phyloP scores from a whole-genome alignment of 2,888 invertebrate species.

The Drosophila helvetica region DNA sequence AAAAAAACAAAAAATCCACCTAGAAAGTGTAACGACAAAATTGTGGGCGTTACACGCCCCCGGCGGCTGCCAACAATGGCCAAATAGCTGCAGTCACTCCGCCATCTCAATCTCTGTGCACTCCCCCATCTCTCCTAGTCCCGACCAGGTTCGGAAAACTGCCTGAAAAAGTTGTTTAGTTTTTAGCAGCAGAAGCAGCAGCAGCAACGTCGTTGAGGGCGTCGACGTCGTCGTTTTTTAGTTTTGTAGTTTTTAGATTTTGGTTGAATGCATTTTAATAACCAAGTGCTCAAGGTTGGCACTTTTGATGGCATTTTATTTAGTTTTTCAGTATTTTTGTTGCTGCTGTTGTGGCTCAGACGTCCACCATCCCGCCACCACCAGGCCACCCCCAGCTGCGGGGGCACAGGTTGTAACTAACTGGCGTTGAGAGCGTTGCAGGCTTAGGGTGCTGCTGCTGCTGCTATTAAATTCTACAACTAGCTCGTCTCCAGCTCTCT shows the following conservation, averaged over 20 bases:
- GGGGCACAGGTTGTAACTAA: slow-evolving; percentile 78
- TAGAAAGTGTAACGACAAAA: slow-evolving; percentile 79
- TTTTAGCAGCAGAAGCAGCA: slow-evolving; percentile 61
- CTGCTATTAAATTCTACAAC: slow-evolving; percentile 71
- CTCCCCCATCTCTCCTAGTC: not conserved
- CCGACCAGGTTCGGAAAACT: slow-evolving; percentile 47
- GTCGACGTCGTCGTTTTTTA: slow-evolving; percentile 52
- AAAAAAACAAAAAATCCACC: slow-evolving; percentile 39
- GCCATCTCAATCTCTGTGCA: slow-evolving; percentile 54
- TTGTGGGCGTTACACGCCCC: slow-evolving; percentile 62
- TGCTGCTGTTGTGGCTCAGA: slow-evolving; percentile 15
- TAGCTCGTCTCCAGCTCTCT: slow-evolving; percentile 47
- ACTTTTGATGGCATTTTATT: slow-evolving; percentile 76
- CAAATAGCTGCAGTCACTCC: slow-evolving; percentile 56
- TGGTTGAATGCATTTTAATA: slow-evolving; percentile 78
- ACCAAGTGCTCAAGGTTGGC: slow-evolving; percentile 77
- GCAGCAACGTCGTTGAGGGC: slow-evolving; percentile 12
- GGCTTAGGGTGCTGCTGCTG: slow-evolving; percentile 59
- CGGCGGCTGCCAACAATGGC: slow-evolving; percentile 69
- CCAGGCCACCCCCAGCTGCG: slow-evolving; percentile 12
- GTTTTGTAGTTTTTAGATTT: slow-evolving; percentile 79
- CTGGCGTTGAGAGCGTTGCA: slow-evolving; percentile 58
- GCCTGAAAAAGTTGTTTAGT: slow-evolving; percentile 75
- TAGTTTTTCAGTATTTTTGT: slow-evolving; percentile 14
- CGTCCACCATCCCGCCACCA: slow-evolving; percentile 16